Percentiles rank a stretch among this genome's conserved stretches.
phyloP scores from a whole-genome alignment of 2,113 vertebrate genomes.

The Nestor notabilis region DNA sequence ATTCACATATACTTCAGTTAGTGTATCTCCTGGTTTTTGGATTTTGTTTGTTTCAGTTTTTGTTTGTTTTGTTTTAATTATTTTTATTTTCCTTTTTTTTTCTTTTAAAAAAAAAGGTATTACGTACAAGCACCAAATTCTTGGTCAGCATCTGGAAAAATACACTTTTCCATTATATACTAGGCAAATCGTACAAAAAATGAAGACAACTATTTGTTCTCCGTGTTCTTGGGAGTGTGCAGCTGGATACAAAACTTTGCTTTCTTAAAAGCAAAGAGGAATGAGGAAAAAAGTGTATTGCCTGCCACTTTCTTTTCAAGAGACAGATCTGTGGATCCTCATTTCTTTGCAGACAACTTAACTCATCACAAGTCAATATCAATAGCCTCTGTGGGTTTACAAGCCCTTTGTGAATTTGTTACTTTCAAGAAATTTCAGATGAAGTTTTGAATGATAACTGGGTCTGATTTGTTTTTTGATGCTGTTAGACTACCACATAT shows the following conservation, averaged over 20 bases:
- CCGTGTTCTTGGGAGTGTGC: background rate
- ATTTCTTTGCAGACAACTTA: background rate
- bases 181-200: background rate
- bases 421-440: background rate
- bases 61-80: background rate
- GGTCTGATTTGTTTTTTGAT: background rate
- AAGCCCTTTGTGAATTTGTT: background rate
- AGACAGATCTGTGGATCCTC: background rate
- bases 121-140: background rate
- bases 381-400: background rate
- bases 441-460: background rate
- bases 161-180: background rate
- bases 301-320: background rate
- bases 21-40: background rate
- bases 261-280: background rate
- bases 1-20: background rate
- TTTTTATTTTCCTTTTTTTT: background rate
- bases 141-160: slow-evolving; percentile 38
- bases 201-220: background rate
- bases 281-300: background rate
- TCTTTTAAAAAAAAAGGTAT: background rate
- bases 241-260: background rate
- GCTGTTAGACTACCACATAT: background rate
- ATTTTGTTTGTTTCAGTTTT: background rate
- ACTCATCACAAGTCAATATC: background rate